phyloP scores from a whole-genome alignment of 30 jellyfish, hydroid and myxozoan genomes.

The Aurelia sp. region DNA sequence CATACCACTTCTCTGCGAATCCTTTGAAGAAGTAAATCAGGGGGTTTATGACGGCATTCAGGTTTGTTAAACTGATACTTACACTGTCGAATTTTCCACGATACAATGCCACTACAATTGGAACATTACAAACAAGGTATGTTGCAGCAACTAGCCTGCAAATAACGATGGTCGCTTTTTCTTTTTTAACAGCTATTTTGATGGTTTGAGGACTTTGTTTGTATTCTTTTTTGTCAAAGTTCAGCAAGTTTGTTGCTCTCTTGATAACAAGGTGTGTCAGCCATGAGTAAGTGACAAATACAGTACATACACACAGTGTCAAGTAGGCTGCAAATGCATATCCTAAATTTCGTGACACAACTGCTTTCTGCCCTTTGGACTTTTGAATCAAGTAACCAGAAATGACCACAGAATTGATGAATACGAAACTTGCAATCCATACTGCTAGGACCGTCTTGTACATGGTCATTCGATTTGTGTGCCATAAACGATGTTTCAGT shows the following conservation, averaged over 20 bases:
- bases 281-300: too few species aligned
- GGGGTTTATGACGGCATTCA: neutral
- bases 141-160: neutral
- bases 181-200: neutral
- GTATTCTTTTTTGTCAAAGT: neutral
- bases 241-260: neutral
- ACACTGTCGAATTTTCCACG: neutral
- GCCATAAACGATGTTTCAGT: constrained; percentile 2
- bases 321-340: too few species aligned
- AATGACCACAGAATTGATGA: neutral
- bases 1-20: neutral
- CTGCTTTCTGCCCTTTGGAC: too few species aligned
- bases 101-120: neutral
- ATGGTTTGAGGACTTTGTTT: neutral
- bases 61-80: neutral
- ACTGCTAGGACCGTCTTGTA: neutral
- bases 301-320: too few species aligned
- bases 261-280: too few species aligned
- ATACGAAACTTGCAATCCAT: neutral
- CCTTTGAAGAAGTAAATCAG: neutral
- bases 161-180: neutral
- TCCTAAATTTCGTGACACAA: too few species aligned
- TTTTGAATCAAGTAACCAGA: neutral
- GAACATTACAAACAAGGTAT: neutral
- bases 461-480: neutral